Evolutionary conservation across 2,888 invertebrate species (phyloP).

Genomic region (Sturmia bella): DNA sequence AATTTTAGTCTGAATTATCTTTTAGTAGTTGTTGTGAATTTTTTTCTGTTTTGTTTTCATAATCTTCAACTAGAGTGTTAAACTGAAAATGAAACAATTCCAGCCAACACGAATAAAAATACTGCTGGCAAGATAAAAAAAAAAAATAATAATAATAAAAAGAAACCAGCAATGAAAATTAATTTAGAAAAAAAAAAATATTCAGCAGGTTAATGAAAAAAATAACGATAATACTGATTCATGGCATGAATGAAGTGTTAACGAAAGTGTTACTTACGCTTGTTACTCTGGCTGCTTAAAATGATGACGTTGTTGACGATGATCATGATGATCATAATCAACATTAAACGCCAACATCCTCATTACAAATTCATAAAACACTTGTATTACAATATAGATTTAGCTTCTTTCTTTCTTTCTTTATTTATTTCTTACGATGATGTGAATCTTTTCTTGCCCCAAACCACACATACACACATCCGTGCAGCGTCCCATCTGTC

Average conservation of each 20-base stretch:
- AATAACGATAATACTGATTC: neutral
- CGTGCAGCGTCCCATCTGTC: neutral
- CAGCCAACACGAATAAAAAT: slow-evolving; percentile 44
- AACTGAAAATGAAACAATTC: slow-evolving; percentile 63
- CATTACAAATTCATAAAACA: neutral
- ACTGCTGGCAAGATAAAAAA: neutral
- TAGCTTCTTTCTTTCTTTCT: slow-evolving; percentile 34
- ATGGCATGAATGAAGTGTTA: slow-evolving; percentile 35
- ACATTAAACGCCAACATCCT: slow-evolving; percentile 32
- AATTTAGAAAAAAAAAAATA: neutral
- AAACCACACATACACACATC: neutral
- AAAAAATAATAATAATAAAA: neutral
- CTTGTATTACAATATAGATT: slow-evolving; percentile 3
- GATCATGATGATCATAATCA: slow-evolving; percentile 28
- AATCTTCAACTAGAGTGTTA: slow-evolving; percentile 56
- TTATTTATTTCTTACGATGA: too few relatives aligned
- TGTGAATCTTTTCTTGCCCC: neutral
- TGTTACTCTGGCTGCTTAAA: slow-evolving; percentile 34
- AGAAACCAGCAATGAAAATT: slow-evolving; percentile 16
- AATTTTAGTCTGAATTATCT: slow-evolving; percentile 10
- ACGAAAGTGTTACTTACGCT: slow-evolving; percentile 66
- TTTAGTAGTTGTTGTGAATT: neutral
- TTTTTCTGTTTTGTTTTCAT: slow-evolving; percentile 9
- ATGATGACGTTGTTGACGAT: slow-evolving; percentile 16
- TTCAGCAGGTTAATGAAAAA: neutral